Base-by-base conservation (phyloP, 2,888 invertebrate species). In the Liposcelis brunnea region DNA sequence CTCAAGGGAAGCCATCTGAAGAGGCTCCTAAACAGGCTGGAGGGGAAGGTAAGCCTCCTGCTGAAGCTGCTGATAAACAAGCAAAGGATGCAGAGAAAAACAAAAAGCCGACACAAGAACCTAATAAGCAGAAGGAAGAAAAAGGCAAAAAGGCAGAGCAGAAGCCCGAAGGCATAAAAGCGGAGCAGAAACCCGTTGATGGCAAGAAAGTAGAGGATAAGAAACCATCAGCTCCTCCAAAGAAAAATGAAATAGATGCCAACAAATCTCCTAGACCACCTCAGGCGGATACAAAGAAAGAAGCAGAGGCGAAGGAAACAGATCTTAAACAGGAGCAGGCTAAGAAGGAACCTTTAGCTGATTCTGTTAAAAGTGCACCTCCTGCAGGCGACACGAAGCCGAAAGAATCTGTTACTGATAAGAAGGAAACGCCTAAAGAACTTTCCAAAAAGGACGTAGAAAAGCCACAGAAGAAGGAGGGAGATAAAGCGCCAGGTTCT, bases 91-190 rank as follows among this genome's bases (percentile, higher is more conserved):
- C n/a, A n/a, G 37, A 35, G 26, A 36, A 31, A 32, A 40, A 42
- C 12, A 12, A 45, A 36, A 44, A 35, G 6, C 31, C 35, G 44
- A 14, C 31, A 37, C 35, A 42, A 16, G 36, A 49, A 49, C 46
- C n/a, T 48, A 50, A 21, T 49, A 48, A 1, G 43, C 51, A 46
- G 47, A 54, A 50, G 38, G 52, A 46, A 47, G 42, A 45, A 52
- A 51, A 45, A 48, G 45, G 16, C 36, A 44, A 50, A n/a, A n/a
- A n/a, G n/a, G n/a, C n/a, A n/a, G n/a, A n/a, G n/a, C n/a, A n/a
- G n/a, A n/a, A n/a, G n/a, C n/a, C n/a, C n/a, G n/a, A n/a, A n/a
- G n/a, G n/a, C n/a, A n/a, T n/a, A n/a, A n/a, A n/a, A n/a, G n/a
- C n/a, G n/a, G n/a, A n/a, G n/a, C n/a, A n/a, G n/a, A n/a, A n/a